Base-by-base conservation (phyloP, 2,797 vertebrate genomes). In the Lutjanus campechanus region DNA sequence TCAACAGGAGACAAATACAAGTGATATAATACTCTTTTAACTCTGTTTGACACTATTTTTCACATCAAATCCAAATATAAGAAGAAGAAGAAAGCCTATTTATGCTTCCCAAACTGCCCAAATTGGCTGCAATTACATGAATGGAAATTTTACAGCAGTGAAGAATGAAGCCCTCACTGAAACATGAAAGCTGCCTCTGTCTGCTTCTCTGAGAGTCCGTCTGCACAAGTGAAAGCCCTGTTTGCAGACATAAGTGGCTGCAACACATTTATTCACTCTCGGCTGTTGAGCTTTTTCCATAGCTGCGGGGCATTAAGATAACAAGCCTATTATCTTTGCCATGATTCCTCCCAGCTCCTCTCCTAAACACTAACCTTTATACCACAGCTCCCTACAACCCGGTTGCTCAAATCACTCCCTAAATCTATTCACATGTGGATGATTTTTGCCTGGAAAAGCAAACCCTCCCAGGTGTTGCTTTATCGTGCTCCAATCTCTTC, bases 121-220 rank as follows among this genome's bases (percentile, higher is more conserved):
- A 65, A 9, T 53, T 67, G 13, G 29, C 59, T 69, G n/a, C n/a
- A n/a, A n/a, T n/a, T n/a, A 40, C 22, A 50, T 7, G 3, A 54
- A 20, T 63, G 10, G 46, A 64, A 12, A 50, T 82, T 36, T 29
- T 56, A 29, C 40, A 73, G 55, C 2, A 11, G 17, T 46, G 20
- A 51, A 56, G 25, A 68, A 67, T 54, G 36, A 71, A 53, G 51
- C n/a, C 9, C 58, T 66, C 10, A 50, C 19, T 79, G 73, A 69
- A 85, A 76, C 77, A 84, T 85, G 84, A 83, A 86, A 85, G 66
- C 67, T 81, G 41, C 51, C 55, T 69, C 25, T 69, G 51, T 66
- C 53, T 62, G 50, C 60, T 53, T 82, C 49, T 68, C 44, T 73
- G 59, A 65, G 54, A 61, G 47, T 77, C 40, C 76, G 54, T 64